These are phyloP conservation scores for Sebastes diploproa DNA, from an alignment of 2,797 vertebrate genomes.

Conservation along the genomic window DNA sequence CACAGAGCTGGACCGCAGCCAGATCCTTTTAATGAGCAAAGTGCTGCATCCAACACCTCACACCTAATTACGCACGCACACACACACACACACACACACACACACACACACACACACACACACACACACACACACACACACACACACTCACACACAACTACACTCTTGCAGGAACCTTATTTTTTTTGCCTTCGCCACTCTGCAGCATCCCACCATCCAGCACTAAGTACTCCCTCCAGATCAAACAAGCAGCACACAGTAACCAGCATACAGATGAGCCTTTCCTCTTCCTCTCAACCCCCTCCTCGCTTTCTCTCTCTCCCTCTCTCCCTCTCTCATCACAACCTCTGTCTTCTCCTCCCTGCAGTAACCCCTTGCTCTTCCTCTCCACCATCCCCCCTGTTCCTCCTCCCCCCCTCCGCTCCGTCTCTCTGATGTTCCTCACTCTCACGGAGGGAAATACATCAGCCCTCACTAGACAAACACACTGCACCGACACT, in stretches of 20 bases:
- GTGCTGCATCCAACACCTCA: conserved; percentile 75
- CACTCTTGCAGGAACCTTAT: conserved; percentile 53
- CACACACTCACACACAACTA: conserved; percentile 38
- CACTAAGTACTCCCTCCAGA: conserved; percentile 78
- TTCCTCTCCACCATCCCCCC: conserved; percentile 12
- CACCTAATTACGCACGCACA: conserved; percentile 66
- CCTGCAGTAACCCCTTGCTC: conserved; percentile 71
- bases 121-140: conserved; percentile 36
- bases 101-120: conserved; percentile 37
- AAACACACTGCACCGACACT: conserved; percentile 54
- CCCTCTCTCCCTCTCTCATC: conserved; percentile 39
- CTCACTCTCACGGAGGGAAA: conserved; percentile 46
- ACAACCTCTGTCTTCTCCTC: conserved; percentile 58
- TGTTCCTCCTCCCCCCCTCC: background rate
- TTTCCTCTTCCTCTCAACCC: conserved; percentile 21
- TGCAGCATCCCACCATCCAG: conserved; percentile 70
- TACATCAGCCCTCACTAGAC: conserved; percentile 50
- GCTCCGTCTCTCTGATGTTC: conserved; percentile 33
- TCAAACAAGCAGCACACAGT: conserved; percentile 77
- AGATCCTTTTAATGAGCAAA: conserved; percentile 81
- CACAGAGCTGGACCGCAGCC: conserved; percentile 76
- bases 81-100: conserved; percentile 30
- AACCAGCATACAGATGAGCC: conserved; percentile 79
- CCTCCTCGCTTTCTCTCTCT: background rate
- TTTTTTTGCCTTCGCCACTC: conserved; percentile 56